Percentiles rank a stretch among this genome's conserved stretches.
Evolutionary conservation across 2,797 vertebrate species (phyloP).

Genomic region (Phrynocephalus vlangalii): DNA sequence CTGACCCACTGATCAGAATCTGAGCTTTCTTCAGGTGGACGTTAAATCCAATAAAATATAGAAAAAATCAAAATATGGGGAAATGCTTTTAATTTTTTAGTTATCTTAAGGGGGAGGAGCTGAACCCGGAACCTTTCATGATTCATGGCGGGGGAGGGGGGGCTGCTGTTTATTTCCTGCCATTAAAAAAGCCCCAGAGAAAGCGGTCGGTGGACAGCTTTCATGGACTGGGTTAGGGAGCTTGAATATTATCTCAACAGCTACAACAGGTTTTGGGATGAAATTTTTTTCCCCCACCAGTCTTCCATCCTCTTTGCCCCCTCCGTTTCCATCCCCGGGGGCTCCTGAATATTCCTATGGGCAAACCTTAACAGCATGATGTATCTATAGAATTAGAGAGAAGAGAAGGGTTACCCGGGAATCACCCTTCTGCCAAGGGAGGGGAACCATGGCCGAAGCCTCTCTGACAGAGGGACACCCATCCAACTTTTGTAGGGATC

Average conservation of each 20-base stretch:
- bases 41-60: neutral
- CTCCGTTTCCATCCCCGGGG: neutral
- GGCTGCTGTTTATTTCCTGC: neutral
- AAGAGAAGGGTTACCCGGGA: too few species aligned
- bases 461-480: too few species aligned
- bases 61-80: neutral
- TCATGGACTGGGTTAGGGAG: too few species aligned
- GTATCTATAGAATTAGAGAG: too few species aligned
- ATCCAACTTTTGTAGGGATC: too few species aligned
- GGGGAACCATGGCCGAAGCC: too few species aligned
- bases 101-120: neutral
- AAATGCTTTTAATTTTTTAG: neutral
- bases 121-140: neutral
- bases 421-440: too few species aligned
- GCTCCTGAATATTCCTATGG: neutral
- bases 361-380: neutral
- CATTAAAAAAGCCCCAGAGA: neutral
- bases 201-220: neutral
- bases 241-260: too few species aligned
- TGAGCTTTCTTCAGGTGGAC: too few species aligned
- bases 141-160: neutral
- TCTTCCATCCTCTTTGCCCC: neutral
- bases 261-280: neutral
- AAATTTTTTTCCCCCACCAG: too few species aligned
- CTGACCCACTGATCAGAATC: neutral